Conservation (phyloP, 2,888 invertebrate species). For the Augochlorella aurata region DNA sequence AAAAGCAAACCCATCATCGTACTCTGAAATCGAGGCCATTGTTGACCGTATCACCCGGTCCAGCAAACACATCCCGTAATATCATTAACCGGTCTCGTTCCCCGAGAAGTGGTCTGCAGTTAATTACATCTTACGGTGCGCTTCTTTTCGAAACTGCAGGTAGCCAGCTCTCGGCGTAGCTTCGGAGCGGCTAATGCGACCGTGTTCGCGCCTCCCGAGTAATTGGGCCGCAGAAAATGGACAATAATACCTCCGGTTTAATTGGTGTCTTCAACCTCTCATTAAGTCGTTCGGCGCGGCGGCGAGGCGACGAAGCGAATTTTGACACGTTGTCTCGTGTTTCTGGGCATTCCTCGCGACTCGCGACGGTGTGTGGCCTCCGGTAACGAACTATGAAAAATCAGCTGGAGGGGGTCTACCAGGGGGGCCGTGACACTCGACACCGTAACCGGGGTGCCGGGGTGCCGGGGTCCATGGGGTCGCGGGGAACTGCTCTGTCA, state of each 20-base stretch:
- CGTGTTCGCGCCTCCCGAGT: conserved; percentile 48
- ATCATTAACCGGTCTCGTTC: conserved; percentile 57
- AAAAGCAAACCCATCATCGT: no score
- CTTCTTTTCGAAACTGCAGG: conserved; percentile 48
- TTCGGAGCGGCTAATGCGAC: conserved; percentile 37
- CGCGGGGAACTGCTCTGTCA: conserved; percentile 55
- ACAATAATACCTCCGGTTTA: conserved; percentile 37
- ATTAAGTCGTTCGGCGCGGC: conserved; percentile 5
- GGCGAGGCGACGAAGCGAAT: background rate
- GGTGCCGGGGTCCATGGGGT: conserved; percentile 28
- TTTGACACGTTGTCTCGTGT: conserved; percentile 3
- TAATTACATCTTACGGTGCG: conserved; percentile 53
- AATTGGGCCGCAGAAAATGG: conserved; percentile 48
- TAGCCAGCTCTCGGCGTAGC: conserved; percentile 23
- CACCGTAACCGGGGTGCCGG: conserved; percentile 12
- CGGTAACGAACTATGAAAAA: conserved; percentile 22
- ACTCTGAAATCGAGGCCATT: conserved; percentile 18
- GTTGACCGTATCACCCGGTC: conserved; percentile 41
- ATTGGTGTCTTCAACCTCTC: conserved; percentile 26
- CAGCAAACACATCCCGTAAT: conserved; percentile 43
- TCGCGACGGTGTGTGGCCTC: background rate
- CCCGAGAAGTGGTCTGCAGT: conserved; percentile 39
- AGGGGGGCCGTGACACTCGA: conserved; percentile 47
- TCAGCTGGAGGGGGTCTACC: background rate
- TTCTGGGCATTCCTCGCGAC: background rate